Base-by-base conservation (phyloP, 2,113 vertebrate species). In the Galbula dea region DNA sequence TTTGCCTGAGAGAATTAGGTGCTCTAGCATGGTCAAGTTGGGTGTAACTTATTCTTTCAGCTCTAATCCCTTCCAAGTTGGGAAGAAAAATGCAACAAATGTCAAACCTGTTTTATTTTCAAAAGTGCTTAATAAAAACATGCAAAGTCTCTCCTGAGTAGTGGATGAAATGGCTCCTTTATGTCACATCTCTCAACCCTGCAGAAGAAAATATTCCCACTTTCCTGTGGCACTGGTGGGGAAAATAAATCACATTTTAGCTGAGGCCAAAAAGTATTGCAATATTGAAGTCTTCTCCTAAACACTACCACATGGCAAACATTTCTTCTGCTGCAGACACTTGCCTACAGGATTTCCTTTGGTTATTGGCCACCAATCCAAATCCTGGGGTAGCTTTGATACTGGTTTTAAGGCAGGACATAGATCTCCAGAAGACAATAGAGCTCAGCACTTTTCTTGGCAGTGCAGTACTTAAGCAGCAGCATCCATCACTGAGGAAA, bases 271-370 rank as follows among this genome's bases (percentile, higher is more conserved):
- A 71, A 80, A 94, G 55, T 39, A 68, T 7, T 82, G 87, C 76
- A 94, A 68, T 45, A 51, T 90, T 95, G 58, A 80, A 90, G 15
- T 51, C n/a, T 82, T 78, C 68, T 88, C 83, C 82, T 72, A 77
- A 83, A 77, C 27, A 34, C 46, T 54, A 46, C 83, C 93, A 95
- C 36, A 49, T 96, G 94, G 80, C 54, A 82, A 86, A 81, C 63
- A 69, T 94, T 91, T 95, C 24, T 86, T 83, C 86, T 86, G 66
- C 68, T 61, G 6, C 71, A 75, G 72, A 73, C 71, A 79, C 48
- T 59, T 29, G 45, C 61, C 43, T n/a, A n/a, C 10, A 89, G 68
- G 18, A 23, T 95, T 92, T 86, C 63, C 74, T 93, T 88, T 93
- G 73, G 88, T 86, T 74, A 32, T 62, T 83, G 84, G 82, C 58